A percentile compares a stretch with the other conserved stretches of the same genome.
These are phyloP conservation scores for Athalia cordata DNA, from an alignment of 2,888 invertebrate species.

Conservation along the genomic window DNA sequence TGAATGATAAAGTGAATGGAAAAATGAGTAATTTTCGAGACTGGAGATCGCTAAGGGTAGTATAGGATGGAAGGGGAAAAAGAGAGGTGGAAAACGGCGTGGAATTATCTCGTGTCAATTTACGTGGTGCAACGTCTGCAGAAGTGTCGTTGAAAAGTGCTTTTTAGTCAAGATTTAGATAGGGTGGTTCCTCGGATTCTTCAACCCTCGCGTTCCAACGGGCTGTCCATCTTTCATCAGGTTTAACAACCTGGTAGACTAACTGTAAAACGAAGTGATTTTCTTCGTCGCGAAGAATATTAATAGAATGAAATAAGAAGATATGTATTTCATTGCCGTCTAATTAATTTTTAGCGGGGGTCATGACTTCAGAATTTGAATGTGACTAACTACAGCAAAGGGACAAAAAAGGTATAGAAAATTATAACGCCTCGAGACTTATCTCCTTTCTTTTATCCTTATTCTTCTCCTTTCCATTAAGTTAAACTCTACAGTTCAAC, in stretches of 20 bases:
- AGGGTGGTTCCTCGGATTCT: neutral
- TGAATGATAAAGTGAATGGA: too few relatives aligned
- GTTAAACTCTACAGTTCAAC: too few relatives aligned
- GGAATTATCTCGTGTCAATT: conserved; percentile 18
- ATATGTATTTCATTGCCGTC: neutral
- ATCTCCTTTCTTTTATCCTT: too few relatives aligned
- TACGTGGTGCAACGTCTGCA: neutral
- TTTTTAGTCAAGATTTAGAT: neutral
- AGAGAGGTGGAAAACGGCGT: neutral
- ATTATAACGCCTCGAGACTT: neutral
- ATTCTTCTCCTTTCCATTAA: too few relatives aligned
- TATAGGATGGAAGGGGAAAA: neutral
- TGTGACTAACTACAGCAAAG: too few relatives aligned
- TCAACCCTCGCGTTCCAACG: neutral
- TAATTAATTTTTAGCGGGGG: conserved; percentile 1
- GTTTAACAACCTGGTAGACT: neutral
- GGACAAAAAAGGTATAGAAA: conserved; percentile 16
- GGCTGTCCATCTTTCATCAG: neutral
- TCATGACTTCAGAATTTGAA: neutral
- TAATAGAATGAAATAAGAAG: neutral
- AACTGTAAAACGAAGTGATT: neutral
- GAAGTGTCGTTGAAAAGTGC: neutral
- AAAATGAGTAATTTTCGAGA: conserved; percentile 2
- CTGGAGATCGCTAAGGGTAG: neutral
- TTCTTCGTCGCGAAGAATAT: neutral